These are phyloP conservation scores for Phalacrocorax pelagicus DNA, from an alignment of 2,113 vertebrate genomes.

Conservation along the genomic window DNA sequence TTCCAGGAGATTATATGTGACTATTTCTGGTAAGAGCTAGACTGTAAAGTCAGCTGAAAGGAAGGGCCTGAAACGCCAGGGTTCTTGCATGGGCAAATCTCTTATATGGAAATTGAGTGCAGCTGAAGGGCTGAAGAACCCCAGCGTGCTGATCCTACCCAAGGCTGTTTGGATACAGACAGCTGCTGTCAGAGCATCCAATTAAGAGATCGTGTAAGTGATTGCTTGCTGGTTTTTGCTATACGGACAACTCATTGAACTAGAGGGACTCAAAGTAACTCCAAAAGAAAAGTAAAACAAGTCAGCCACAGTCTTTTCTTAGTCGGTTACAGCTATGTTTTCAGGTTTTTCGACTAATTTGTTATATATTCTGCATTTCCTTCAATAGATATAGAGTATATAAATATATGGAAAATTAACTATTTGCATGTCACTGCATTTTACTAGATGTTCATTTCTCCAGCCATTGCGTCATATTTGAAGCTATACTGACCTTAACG, in stretches of 20 bases:
- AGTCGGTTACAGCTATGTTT: neutral
- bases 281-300: neutral
- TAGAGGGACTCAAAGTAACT: neutral
- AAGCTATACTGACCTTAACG: neutral
- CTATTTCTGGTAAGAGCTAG: neutral
- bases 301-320: neutral
- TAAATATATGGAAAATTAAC: neutral
- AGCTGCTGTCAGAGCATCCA: neutral
- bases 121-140: neutral
- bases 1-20: neutral
- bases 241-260: neutral
- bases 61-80: neutral
- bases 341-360: conserved; percentile 3
- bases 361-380: neutral
- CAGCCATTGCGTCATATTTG: neutral
- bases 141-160: neutral
- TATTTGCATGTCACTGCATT: neutral
- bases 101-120: rapidly evolving
- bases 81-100: neutral
- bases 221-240: neutral
- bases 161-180: neutral
- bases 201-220: neutral
- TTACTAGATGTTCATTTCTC: neutral
- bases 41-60: neutral
- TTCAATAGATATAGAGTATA: neutral